Percentiles rank a stretch among this genome's conserved stretches.
Conservation (phyloP, 2,113 vertebrate species). For the Toxostoma redivivum region DNA sequence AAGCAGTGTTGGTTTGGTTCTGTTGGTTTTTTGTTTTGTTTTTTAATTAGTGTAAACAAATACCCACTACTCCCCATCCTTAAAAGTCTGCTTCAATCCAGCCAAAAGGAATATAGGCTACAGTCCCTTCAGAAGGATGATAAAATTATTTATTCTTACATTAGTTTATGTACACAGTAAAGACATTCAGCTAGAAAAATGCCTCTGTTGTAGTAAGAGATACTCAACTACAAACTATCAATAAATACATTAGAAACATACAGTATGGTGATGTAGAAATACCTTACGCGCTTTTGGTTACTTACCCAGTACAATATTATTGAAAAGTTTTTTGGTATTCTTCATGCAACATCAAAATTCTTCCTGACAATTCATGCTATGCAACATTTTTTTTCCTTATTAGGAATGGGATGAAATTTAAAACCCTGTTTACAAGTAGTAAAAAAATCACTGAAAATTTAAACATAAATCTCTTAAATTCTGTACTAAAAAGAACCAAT, state of each 20-base stretch:
- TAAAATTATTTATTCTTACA: conserved; percentile 27
- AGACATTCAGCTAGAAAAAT: neutral
- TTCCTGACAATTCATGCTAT: neutral
- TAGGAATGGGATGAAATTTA: neutral
- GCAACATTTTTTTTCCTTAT: neutral
- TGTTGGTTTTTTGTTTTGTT: no score
- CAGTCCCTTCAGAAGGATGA: neutral
- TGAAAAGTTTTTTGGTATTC: conserved; percentile 13
- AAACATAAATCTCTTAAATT: neutral
- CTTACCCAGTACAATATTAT: neutral
- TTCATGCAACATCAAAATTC: conserved; percentile 44
- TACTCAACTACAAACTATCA: neutral
- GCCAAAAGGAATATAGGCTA: neutral
- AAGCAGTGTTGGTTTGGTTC: neutral
- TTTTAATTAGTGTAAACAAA: neutral
- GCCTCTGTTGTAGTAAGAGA: neutral
- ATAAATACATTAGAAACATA: conserved; percentile 35
- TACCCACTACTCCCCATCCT: neutral
- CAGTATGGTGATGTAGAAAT: neutral
- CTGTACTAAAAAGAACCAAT: conserved; percentile 7
- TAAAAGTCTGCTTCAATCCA: neutral
- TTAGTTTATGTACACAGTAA: neutral
- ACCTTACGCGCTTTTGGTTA: neutral
- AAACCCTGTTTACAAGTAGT: neutral
- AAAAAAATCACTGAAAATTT: conserved; percentile 9